A percentile compares a stretch with the other conserved stretches of the same genome.
These are phyloP conservation scores for Gymnobelideus leadbeateri DNA, from an alignment of 2,113 vertebrate genomes.

Conservation along the genomic window DNA sequence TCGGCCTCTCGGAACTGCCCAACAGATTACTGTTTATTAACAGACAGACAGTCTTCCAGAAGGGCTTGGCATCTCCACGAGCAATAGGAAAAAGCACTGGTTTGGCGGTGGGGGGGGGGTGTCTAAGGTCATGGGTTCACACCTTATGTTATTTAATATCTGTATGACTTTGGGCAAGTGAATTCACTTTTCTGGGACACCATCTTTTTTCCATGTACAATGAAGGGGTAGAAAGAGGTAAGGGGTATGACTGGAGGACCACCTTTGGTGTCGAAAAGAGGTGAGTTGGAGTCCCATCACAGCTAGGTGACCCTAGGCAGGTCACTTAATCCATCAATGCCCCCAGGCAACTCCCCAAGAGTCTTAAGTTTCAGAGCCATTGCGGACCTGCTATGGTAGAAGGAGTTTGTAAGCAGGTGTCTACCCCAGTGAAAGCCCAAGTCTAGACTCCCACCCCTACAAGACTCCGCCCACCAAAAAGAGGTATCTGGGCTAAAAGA, in stretches of 20 bases:
- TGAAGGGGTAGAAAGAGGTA: not conserved
- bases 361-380: not conserved
- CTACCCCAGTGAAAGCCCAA: not conserved
- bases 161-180: not conserved
- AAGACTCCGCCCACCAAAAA: not conserved
- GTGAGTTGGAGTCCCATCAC: not conserved
- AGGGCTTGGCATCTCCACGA: not conserved
- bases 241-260: not conserved
- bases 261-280: not conserved
- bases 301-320: not conserved
- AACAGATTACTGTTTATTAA: not conserved
- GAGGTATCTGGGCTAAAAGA: not conserved
- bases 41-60: not conserved
- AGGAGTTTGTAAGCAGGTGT: not conserved
- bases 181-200: not conserved
- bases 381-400: not conserved
- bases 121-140: not conserved
- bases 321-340: not conserved
- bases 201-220: not conserved
- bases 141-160: not conserved
- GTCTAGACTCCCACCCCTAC: not conserved
- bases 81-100: not conserved
- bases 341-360: not conserved
- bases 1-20: not conserved
- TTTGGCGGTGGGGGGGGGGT: rapidly evolving